These are phyloP conservation scores for Tringa solitaria DNA, from an alignment of 2,113 vertebrate species.

Conservation along the genomic window DNA sequence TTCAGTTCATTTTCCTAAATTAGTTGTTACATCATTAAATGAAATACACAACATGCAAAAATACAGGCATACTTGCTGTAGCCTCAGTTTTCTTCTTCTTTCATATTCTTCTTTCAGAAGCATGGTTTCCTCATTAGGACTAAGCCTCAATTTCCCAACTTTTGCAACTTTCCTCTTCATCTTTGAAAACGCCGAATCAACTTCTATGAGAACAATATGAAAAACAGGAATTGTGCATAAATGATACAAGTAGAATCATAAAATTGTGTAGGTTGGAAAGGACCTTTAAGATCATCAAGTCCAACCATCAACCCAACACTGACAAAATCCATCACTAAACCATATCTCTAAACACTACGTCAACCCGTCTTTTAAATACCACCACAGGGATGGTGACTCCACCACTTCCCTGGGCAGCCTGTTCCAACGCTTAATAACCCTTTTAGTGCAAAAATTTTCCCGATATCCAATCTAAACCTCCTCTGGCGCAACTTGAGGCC, in stretches of 20 bases:
- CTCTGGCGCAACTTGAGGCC: no score
- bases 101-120: slow-evolving; percentile 87
- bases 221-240: not conserved
- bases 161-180: slow-evolving; percentile 84
- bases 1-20: not conserved
- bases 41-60: not conserved
- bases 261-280: no score
- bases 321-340: no score
- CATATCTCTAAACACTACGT: no score
- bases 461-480: no score
- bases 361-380: no score
- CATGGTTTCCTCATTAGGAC: slow-evolving; percentile 92
- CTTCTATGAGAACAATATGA: not conserved
- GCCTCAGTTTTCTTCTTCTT: slow-evolving; percentile 86
- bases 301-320: no score
- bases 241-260: not conserved
- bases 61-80: slow-evolving; percentile 83
- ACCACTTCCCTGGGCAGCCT: no score
- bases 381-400: no score
- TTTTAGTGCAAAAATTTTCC: no score
- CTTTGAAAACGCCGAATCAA: not conserved
- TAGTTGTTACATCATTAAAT: not conserved
- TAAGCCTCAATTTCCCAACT: slow-evolving; percentile 74
- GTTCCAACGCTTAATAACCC: no score
- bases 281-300: no score